A percentile compares a stretch with the other conserved stretches of the same genome.
phyloP scores from a whole-genome alignment of 2,113 vertebrate genomes.

The Ornithorhynchus anatinus region DNA sequence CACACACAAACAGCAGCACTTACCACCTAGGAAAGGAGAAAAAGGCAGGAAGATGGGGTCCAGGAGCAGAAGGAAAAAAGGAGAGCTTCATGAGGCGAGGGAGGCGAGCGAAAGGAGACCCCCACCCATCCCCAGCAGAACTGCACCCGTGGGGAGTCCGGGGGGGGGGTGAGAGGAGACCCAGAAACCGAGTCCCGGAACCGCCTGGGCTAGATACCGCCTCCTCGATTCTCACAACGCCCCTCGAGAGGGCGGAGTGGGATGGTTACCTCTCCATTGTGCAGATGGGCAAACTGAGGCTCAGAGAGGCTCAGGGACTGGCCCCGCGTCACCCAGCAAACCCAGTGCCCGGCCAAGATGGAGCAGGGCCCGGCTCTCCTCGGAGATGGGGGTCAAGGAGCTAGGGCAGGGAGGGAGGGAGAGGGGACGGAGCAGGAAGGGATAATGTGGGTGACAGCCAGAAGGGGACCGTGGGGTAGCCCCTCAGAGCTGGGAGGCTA shows the following conservation, averaged over 20 bases:
- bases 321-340: neutral
- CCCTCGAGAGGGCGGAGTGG: too few species aligned
- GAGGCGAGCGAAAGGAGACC: too few species aligned
- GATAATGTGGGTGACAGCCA: neutral
- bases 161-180: too few species aligned
- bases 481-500: neutral
- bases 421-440: neutral
- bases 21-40: conserved; percentile 77
- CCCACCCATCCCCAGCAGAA: too few species aligned
- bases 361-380: neutral
- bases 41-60: conserved; percentile 71
- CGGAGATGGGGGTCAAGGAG: accelerated
- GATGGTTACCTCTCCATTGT: too few species aligned
- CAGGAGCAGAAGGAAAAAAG: conserved; percentile 70
- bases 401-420: neutral
- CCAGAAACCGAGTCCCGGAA: too few species aligned
- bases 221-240: too few species aligned
- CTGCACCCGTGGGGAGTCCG: too few species aligned
- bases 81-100: conserved; percentile 30
- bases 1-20: conserved; percentile 72
- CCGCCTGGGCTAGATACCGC: too few species aligned
- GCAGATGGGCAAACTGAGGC: too few species aligned
- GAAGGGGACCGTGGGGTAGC: neutral
- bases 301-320: neutral
- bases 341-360: neutral